Percentiles rank a stretch among this genome's conserved stretches.
phyloP scores from a whole-genome alignment of 1,140 invertebrate genomes.

The Liolophura sinensis region DNA sequence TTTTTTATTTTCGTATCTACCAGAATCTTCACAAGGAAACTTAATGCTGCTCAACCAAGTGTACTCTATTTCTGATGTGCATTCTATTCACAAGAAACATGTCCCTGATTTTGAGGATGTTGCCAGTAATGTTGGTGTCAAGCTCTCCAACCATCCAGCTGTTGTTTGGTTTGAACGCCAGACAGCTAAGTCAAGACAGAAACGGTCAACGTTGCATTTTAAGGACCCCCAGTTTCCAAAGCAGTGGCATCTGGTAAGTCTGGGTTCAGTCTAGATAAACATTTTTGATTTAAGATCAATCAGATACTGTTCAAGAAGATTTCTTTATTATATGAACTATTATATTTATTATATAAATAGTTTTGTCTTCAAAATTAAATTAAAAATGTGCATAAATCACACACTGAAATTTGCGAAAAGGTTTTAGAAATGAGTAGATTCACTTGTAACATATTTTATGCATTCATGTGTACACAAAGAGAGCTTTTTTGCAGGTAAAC shows the following conservation, averaged over 20 bases:
- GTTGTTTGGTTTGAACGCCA: conserved; percentile 43
- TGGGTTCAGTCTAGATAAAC: conserved; percentile 4
- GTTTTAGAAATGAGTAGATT: neutral
- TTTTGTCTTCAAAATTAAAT: neutral
- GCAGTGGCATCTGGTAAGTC: conserved; percentile 54
- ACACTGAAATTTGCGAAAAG: neutral
- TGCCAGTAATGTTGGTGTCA: conserved; percentile 16
- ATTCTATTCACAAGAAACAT: conserved; percentile 1
- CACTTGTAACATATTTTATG: too few relatives aligned
- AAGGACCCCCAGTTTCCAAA: conserved; percentile 40
- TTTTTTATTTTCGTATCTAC: conserved; percentile 18
- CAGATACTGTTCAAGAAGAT: too few relatives aligned
- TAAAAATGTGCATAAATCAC: neutral
- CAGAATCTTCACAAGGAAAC: neutral
- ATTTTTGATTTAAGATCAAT: neutral
- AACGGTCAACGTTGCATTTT: conserved; percentile 32
- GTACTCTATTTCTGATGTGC: neutral
- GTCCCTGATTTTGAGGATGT: neutral
- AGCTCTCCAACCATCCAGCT: conserved; percentile 29
- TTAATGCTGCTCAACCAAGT: neutral
- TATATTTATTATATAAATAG: neutral
- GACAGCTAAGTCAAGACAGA: conserved; percentile 29
- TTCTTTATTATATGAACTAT: neutral
- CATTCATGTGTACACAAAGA: neutral
- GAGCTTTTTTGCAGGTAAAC: conserved; percentile 33